These are phyloP conservation scores for Sceloporus tristichus DNA, from an alignment of 2,113 vertebrate genomes.

Conservation along the genomic window DNA sequence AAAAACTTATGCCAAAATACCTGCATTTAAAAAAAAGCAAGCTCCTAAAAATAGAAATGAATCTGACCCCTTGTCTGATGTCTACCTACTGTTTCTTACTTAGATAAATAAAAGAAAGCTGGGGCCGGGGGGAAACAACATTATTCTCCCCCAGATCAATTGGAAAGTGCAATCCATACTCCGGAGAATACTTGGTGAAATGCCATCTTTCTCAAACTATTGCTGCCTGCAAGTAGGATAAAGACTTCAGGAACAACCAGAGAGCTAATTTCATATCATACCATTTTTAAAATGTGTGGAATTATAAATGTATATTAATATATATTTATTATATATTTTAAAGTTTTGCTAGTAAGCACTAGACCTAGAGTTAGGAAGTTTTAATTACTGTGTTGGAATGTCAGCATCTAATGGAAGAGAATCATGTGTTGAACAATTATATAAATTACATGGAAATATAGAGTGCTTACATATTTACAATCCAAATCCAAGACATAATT, in stretches of 20 bases:
- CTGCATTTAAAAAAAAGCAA: slow-evolving; percentile 21
- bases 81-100: slow-evolving; percentile 23
- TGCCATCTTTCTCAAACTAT: background rate
- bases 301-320: too few relatives aligned
- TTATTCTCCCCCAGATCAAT: background rate
- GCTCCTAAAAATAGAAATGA: slow-evolving; percentile 4
- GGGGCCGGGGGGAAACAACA: background rate
- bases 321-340: too few relatives aligned
- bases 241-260: background rate
- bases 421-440: background rate
- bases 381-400: background rate
- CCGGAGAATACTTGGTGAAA: background rate
- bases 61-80: slow-evolving; percentile 39
- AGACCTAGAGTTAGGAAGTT: background rate
- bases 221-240: background rate
- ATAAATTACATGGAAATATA: background rate
- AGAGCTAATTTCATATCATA: background rate
- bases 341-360: background rate
- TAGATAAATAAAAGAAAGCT: background rate
- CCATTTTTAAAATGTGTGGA: background rate
- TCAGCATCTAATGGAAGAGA: background rate
- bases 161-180: background rate
- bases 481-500: too few relatives aligned
- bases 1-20: background rate
- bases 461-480: background rate